Conservation (phyloP, 2,888 invertebrate species). For the Elmis aenea region DNA sequence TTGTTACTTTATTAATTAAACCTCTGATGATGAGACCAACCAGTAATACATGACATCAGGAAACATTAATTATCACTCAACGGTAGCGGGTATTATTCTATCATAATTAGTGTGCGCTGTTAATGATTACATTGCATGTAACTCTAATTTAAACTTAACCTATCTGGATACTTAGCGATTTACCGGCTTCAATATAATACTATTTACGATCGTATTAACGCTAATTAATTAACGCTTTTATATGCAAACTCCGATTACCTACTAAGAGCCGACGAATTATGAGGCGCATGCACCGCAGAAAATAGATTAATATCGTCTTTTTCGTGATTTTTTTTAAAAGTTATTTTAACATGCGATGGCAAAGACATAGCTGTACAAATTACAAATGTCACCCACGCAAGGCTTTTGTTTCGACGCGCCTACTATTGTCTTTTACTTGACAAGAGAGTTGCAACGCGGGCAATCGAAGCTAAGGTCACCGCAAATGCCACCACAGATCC, state of each 20-base stretch:
- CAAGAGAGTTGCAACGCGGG: conserved; percentile 9
- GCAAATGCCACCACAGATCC: conserved; percentile 11
- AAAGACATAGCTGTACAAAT: conserved; percentile 7
- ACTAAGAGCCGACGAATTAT: too few species aligned
- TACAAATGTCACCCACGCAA: conserved; percentile 9
- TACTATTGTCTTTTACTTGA: conserved; percentile 13
- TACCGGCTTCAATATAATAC: too few species aligned
- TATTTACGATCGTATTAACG: too few species aligned
- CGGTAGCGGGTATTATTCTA: conserved; percentile 15
- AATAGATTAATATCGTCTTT: too few species aligned
- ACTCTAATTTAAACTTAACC: too few species aligned
- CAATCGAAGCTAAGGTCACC: conserved; percentile 17
- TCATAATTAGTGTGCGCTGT: conserved; percentile 16
- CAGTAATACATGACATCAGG: conserved; percentile 15
- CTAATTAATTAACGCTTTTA: too few species aligned
- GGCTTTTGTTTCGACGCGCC: conserved; percentile 15
- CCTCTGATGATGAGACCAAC: conserved; percentile 13
- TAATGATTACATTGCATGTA: conserved; percentile 8
- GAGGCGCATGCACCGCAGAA: too few species aligned
- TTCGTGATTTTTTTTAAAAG: too few species aligned
- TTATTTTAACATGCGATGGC: too few species aligned
- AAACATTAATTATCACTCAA: conserved; percentile 17
- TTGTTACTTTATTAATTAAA: conserved; percentile 15
- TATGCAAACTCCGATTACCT: too few species aligned
- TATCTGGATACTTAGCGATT: too few species aligned